phyloP scores from a whole-genome alignment of 2,888 invertebrate genomes.

The Periphyllus acericola region DNA sequence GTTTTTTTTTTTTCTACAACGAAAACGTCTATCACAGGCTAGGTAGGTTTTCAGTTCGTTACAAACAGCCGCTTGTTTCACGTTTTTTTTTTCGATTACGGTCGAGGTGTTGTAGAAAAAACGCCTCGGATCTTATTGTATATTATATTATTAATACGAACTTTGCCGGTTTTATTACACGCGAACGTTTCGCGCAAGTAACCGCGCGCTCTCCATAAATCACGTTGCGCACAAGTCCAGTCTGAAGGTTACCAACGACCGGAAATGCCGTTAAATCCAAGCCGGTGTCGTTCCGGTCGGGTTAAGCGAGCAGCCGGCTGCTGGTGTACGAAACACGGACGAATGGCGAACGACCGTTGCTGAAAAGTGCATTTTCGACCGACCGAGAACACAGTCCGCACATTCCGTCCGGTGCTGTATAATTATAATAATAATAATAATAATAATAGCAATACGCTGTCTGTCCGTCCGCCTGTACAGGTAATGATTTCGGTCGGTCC shows the following conservation, averaged over 20 bases:
- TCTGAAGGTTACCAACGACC: conserved; percentile 3
- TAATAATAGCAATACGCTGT: background rate
- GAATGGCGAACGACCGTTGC: no score
- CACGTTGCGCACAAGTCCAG: background rate
- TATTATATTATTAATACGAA: background rate
- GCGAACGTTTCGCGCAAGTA: background rate
- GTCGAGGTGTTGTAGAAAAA: background rate
- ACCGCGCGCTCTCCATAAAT: background rate
- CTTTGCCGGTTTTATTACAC: background rate
- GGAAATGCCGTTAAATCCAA: background rate
- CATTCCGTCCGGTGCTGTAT: background rate
- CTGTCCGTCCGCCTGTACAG: background rate
- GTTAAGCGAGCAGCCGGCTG: background rate
- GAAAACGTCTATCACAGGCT: no score
- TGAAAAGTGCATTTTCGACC: background rate
- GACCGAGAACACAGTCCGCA: background rate
- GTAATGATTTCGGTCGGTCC: no score
- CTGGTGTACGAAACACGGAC: background rate
- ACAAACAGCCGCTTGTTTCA: background rate
- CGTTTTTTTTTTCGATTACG: background rate
- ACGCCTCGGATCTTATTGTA: background rate
- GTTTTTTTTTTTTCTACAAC: no score
- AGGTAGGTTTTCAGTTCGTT: background rate
- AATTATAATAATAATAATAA: no score
- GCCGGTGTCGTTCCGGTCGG: conserved; percentile 20